These are phyloP conservation scores for Neolamprologus modestus DNA, from an alignment of 2,113 vertebrate genomes.

Conservation along the genomic window DNA sequence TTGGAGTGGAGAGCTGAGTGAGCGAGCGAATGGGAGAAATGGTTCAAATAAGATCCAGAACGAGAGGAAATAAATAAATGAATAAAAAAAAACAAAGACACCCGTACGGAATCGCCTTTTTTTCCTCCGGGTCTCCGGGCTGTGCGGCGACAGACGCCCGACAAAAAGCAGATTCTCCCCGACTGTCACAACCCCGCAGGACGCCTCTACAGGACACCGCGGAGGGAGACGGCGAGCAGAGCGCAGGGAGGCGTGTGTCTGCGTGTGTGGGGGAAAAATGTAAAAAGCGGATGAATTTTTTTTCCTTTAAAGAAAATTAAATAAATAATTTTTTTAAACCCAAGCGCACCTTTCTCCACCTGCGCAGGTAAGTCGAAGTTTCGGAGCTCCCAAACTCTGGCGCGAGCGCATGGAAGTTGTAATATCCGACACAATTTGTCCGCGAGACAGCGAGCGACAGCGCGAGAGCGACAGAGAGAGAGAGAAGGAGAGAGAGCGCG, in stretches of 20 bases:
- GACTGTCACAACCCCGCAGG: background rate
- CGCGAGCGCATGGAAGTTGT: conserved; percentile 13
- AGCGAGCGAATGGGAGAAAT: background rate
- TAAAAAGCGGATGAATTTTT: background rate
- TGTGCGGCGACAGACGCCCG: conserved; percentile 3
- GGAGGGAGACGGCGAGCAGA: background rate
- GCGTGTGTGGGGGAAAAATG: background rate
- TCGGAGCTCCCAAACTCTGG: conserved; percentile 26
- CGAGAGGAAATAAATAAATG: background rate
- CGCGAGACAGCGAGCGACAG: background rate
- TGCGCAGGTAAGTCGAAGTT: conserved; percentile 80
- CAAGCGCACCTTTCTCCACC: conserved; percentile 71
- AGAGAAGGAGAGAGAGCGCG: background rate
- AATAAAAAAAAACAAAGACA: background rate
- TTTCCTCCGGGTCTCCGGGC: conserved; percentile 9
- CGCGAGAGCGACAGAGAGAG: background rate
- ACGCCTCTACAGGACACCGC: background rate
- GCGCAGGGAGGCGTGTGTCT: background rate
- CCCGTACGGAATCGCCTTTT: background rate
- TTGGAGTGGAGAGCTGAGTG: background rate
- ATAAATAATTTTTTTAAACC: background rate
- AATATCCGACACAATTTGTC: background rate
- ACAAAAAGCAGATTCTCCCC: background rate
- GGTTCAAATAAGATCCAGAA: background rate
- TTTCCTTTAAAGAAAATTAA: background rate